Percentiles rank a stretch among this genome's conserved stretches.
These are phyloP conservation scores for Nomada fabriciana DNA, from an alignment of 2,888 invertebrate species.

Conservation along the genomic window DNA sequence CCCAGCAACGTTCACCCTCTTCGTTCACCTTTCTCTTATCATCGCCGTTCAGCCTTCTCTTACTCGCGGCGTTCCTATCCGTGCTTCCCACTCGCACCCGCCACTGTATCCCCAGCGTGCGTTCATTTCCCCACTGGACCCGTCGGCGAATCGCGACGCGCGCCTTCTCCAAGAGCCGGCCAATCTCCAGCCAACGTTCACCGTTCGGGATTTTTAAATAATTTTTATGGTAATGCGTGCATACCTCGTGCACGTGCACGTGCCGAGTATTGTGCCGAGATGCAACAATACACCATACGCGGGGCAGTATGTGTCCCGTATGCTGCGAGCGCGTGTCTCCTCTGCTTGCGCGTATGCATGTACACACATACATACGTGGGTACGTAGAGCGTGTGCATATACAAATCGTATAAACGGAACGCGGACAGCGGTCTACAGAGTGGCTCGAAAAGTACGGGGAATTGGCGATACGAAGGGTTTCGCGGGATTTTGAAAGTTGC, in stretches of 20 bases:
- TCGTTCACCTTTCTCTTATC: constrained; percentile 24
- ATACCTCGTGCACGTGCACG: constrained; percentile 57
- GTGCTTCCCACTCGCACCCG: neutral
- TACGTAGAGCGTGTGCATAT: constrained; percentile 6
- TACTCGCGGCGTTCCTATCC: neutral
- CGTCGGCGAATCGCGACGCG: constrained; percentile 25
- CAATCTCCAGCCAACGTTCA: constrained; percentile 51
- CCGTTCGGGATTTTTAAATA: constrained; percentile 72
- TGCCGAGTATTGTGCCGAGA: constrained; percentile 35
- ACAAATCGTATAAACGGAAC: constrained; percentile 36
- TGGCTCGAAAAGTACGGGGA: neutral
- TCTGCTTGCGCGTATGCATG: neutral
- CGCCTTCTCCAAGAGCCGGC: constrained; percentile 55
- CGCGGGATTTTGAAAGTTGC: neutral
- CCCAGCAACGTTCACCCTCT: constrained; percentile 39
- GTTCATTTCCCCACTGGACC: constrained; percentile 15
- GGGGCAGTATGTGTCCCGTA: constrained; percentile 8
- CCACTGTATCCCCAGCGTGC: constrained; percentile 47
- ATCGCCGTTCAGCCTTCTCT: neutral
- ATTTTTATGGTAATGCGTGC: constrained; percentile 77
- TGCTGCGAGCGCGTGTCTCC: constrained; percentile 12
- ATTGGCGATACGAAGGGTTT: neutral
- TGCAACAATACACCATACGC: constrained; percentile 42
- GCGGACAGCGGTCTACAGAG: constrained; percentile 1
- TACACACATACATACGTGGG: too few species aligned